Percentiles rank a stretch among this genome's conserved stretches.
Evolutionary conservation across 2,113 vertebrate genomes (phyloP).

Genomic region (Machaerirhynchus nigripectus): DNA sequence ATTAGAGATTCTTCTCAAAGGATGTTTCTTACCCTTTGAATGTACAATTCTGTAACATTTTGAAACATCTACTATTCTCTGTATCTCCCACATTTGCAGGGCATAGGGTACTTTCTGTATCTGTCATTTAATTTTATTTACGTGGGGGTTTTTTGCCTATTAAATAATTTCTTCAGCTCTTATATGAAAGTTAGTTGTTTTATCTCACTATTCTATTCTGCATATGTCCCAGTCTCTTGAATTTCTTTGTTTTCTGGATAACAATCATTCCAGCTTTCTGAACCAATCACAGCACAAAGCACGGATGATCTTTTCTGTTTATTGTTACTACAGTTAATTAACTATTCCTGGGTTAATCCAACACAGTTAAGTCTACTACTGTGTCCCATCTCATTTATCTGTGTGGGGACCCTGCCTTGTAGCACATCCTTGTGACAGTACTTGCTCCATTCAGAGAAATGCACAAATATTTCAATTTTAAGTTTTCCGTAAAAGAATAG

Average conservation of each 20-base stretch:
- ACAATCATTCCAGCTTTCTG: neutral
- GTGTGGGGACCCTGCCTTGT: neutral
- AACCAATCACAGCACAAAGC: neutral
- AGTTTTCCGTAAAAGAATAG: neutral
- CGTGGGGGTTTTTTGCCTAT: rapidly evolving
- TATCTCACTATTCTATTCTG: neutral
- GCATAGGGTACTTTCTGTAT: neutral
- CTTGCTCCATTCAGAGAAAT: neutral
- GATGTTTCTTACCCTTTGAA: neutral
- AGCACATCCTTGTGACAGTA: neutral
- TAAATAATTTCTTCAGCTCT: neutral
- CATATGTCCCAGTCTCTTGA: neutral
- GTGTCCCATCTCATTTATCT: neutral
- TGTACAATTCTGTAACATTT: neutral
- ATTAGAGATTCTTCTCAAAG: neutral
- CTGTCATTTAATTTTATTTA: neutral
- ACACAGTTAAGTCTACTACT: neutral
- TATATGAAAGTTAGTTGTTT: neutral
- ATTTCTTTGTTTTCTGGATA: neutral
- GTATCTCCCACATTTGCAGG: neutral
- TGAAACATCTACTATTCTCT: neutral
- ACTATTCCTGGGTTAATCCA: neutral
- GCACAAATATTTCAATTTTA: neutral
- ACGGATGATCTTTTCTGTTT: neutral
- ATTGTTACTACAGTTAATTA: neutral